These are phyloP conservation scores for Percopsis omiscomaycus DNA, from an alignment of 2,797 vertebrate genomes.

Conservation along the genomic window DNA sequence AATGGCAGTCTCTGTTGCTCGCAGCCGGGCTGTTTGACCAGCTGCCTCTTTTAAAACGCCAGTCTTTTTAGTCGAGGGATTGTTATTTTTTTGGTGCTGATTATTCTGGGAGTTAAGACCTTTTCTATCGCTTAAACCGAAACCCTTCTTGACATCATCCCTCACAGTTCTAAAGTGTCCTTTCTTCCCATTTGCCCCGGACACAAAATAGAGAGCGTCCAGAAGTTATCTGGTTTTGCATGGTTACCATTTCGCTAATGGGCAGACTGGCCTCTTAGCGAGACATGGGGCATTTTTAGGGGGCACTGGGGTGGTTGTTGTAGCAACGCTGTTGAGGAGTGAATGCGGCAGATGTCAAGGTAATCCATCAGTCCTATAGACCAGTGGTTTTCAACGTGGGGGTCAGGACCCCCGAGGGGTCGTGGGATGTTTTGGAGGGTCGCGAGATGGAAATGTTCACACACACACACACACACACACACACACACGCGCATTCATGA, in stretches of 20 bases:
- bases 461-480: too few relatives aligned
- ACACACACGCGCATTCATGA: too few relatives aligned
- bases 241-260: conserved; percentile 85
- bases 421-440: too few relatives aligned
- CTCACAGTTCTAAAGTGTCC: conserved; percentile 66
- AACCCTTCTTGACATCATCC: conserved; percentile 86
- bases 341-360: conserved; percentile 90
- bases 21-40: conserved; percentile 70
- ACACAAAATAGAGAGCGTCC: conserved; percentile 82
- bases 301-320: conserved; percentile 81
- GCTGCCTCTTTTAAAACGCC: conserved; percentile 69
- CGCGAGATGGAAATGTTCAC: too few relatives aligned
- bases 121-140: conserved; percentile 80
- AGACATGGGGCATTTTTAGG: conserved; percentile 85
- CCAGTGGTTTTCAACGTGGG: too few relatives aligned
- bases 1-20: conserved; percentile 57
- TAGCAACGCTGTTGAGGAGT: conserved; percentile 85
- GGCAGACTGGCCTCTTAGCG: conserved; percentile 80
- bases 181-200: conserved; percentile 56
- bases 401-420: too few relatives aligned
- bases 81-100: conserved; percentile 70
- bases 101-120: conserved; percentile 75
- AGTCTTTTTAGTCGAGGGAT: conserved; percentile 68
- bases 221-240: conserved; percentile 84
- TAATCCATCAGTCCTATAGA: conserved; percentile 78